Percentiles rank a stretch among this genome's conserved stretches.
These are phyloP conservation scores for Parapristionchus giblindavisi DNA, from an alignment of 2,888 invertebrate genomes.

Conservation along the genomic window DNA sequence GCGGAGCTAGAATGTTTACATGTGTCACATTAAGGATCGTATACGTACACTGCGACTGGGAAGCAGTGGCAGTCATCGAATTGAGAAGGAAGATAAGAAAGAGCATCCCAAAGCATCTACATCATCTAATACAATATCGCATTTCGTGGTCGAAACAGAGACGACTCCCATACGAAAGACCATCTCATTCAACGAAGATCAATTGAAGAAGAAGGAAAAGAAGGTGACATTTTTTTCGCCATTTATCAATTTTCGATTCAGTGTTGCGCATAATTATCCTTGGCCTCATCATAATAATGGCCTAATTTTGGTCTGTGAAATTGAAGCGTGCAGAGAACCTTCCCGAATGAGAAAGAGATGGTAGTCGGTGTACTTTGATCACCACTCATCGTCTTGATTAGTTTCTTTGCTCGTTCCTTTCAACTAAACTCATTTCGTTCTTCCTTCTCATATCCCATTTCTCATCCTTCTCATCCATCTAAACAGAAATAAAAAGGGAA, in stretches of 20 bases:
- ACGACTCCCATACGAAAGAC: constrained; percentile 16
- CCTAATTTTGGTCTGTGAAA: background rate
- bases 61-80: background rate
- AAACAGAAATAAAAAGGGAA: constrained; percentile 10
- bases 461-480: no score
- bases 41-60: constrained; percentile 18
- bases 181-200: constrained; percentile 36
- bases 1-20: background rate
- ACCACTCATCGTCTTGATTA: no score
- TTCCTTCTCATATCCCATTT: background rate
- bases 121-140: background rate
- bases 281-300: background rate
- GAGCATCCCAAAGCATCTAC: background rate
- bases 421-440: background rate
- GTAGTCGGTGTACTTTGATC: background rate
- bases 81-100: background rate
- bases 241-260: background rate
- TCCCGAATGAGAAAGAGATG: background rate
- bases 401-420: no score
- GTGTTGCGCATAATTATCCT: background rate
- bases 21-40: constrained; percentile 21
- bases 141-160: background rate
- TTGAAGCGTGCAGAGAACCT: background rate
- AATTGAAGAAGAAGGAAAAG: background rate
- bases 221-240: background rate